Percentiles rank a stretch among this genome's conserved stretches.
Conservation (phyloP, 2,113 vertebrate genomes). For the Anser brachyrhynchus region DNA sequence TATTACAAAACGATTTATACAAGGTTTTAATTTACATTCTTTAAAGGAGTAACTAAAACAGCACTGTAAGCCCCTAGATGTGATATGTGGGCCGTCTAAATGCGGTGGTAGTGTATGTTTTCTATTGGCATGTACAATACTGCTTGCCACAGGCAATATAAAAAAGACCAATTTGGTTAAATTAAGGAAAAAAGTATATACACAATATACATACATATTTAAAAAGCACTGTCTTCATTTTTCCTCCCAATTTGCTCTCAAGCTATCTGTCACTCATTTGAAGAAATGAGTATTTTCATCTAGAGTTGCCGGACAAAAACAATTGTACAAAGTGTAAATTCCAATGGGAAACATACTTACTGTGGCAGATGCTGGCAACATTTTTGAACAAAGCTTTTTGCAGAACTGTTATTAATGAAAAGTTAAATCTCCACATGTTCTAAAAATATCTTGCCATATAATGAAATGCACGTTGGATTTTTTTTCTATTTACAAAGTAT, state of each 20-base stretch:
- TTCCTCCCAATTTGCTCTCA: neutral
- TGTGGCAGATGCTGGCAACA: conserved; percentile 19
- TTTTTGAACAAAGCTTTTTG: neutral
- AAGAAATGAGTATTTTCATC: neutral
- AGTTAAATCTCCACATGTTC: neutral
- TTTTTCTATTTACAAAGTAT: conserved; percentile 55
- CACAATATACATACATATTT: conserved; percentile 62
- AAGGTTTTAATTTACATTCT: conserved; percentile 68
- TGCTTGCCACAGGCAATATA: conserved; percentile 69
- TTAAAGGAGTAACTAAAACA: conserved; percentile 59
- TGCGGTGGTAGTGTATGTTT: neutral
- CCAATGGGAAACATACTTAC: conserved; percentile 23
- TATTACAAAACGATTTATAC: conserved; percentile 72
- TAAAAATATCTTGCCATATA: conserved; percentile 4
- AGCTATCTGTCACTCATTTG: neutral
- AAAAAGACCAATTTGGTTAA: conserved; percentile 71
- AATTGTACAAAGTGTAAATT: conserved; percentile 1
- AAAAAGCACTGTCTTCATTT: neutral
- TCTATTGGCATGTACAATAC: conserved; percentile 45
- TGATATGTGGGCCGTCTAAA: conserved; percentile 1
- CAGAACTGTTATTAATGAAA: neutral
- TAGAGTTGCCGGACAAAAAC: neutral
- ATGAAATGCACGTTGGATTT: conserved; percentile 51
- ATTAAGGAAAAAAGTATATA: conserved; percentile 74
- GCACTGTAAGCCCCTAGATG: neutral